These are phyloP conservation scores for Thunnus albacares DNA, from an alignment of 2,797 vertebrate genomes.

Conservation along the genomic window DNA sequence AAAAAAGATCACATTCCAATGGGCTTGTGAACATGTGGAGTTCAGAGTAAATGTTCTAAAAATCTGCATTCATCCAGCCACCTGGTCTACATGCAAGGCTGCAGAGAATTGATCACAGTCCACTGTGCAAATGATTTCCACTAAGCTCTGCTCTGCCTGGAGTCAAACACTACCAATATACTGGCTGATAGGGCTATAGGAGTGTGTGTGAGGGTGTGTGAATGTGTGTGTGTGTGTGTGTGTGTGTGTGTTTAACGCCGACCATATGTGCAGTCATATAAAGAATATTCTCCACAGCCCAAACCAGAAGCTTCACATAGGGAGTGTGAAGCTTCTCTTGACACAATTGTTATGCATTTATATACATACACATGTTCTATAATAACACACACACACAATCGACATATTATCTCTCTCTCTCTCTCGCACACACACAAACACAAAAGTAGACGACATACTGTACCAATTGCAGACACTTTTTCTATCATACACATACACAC, in stretches of 20 bases:
- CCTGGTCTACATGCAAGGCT: slow-evolving; percentile 26
- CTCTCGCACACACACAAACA: slow-evolving; percentile 5
- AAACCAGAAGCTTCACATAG: slow-evolving; percentile 17
- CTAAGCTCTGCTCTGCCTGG: slow-evolving; percentile 23
- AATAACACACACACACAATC: neutral
- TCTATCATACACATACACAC: neutral
- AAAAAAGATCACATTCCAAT: neutral
- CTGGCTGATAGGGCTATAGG: neutral
- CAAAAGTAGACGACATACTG: neutral
- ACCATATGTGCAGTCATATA: slow-evolving; percentile 19
- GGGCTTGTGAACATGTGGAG: neutral
- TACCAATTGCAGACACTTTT: too few species aligned
- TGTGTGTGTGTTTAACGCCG: neutral
- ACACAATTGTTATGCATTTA: neutral
- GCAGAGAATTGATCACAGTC: slow-evolving; percentile 56
- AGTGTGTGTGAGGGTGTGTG: slow-evolving; percentile 9
- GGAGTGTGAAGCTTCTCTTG: neutral
- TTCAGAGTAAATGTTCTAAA: neutral
- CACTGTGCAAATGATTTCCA: slow-evolving; percentile 48
- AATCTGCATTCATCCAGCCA: slow-evolving; percentile 18
- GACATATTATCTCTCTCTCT: neutral
- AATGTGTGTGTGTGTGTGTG: slow-evolving; percentile 12
- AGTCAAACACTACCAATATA: slow-evolving; percentile 21
- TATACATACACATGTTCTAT: neutral
- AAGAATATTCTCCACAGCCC: slow-evolving; percentile 3